Evolutionary conservation across 2,113 vertebrate species (phyloP).

Genomic region (Psettodes erumei): DNA sequence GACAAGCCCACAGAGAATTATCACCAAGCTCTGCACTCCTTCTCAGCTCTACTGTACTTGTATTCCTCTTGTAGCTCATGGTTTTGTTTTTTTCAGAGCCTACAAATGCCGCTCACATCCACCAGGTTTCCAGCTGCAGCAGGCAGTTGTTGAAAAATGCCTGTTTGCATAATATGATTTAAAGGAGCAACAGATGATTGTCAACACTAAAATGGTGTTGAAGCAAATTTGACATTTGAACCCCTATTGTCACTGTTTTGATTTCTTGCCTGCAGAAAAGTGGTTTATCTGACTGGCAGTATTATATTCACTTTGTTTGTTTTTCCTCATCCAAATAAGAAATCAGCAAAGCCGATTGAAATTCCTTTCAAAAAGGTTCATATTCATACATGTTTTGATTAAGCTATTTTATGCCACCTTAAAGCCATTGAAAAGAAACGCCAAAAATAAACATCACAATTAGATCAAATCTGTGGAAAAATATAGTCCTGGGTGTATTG

Average conservation of each 20-base stretch:
- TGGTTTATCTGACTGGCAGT: neutral
- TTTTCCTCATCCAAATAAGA: constrained; percentile 16
- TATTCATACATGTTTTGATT: constrained; percentile 48
- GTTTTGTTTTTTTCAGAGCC: neutral
- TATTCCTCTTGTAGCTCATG: neutral
- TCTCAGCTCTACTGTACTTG: neutral
- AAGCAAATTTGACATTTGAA: neutral
- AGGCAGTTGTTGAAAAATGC: neutral
- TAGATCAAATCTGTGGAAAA: constrained; percentile 51
- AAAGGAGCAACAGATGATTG: neutral
- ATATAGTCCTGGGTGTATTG: constrained; percentile 5
- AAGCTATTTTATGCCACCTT: constrained; percentile 41
- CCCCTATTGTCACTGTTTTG: neutral
- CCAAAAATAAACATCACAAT: constrained; percentile 57
- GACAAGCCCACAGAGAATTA: too few species aligned
- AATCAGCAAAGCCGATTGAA: constrained; percentile 22
- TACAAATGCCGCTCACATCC: neutral
- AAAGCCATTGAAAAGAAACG: constrained; percentile 49
- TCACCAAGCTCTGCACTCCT: neutral
- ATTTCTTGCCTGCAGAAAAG: neutral
- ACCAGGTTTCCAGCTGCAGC: neutral
- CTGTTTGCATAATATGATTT: neutral
- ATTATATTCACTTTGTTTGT: constrained; percentile 2
- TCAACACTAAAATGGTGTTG: neutral
- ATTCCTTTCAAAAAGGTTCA: constrained; percentile 21